These are phyloP conservation scores for Trissonchulus sp. DNA, from an alignment of 2,888 invertebrate species.

Conservation along the genomic window DNA sequence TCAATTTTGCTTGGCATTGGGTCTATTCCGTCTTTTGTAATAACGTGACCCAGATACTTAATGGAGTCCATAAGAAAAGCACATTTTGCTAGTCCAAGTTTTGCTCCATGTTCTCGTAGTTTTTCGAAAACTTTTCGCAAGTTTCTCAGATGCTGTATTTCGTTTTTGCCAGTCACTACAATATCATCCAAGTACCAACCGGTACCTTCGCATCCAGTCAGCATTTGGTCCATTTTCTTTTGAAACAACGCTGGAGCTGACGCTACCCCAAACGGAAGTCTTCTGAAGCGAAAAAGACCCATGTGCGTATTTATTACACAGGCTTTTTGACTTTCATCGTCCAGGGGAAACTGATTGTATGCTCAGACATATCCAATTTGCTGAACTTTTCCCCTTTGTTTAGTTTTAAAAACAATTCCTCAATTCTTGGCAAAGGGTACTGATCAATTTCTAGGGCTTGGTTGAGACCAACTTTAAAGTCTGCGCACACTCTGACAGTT, in stretches of 20 bases:
- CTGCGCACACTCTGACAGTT: no score
- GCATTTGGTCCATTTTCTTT: no score
- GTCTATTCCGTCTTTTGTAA: no score
- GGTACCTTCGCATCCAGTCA: background rate
- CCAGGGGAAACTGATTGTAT: background rate
- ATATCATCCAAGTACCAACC: background rate
- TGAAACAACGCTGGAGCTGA: no score
- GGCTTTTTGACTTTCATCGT: background rate
- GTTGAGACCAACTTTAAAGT: no score
- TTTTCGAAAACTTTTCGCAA: background rate
- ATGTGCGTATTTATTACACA: background rate
- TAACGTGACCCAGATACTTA: background rate
- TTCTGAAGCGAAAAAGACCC: background rate
- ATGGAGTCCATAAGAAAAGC: background rate
- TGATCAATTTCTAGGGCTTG: no score
- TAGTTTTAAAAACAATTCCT: no score
- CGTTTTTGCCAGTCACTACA: background rate
- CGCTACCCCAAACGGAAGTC: no score
- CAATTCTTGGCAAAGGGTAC: no score
- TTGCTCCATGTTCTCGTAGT: background rate
- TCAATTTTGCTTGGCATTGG: background rate
- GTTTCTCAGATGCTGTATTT: background rate
- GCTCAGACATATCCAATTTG: background rate
- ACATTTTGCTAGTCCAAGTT: background rate
- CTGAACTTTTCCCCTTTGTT: background rate